Evolutionary conservation across 2,113 vertebrate genomes (phyloP).

Genomic region (Istiophorus platypterus): DNA sequence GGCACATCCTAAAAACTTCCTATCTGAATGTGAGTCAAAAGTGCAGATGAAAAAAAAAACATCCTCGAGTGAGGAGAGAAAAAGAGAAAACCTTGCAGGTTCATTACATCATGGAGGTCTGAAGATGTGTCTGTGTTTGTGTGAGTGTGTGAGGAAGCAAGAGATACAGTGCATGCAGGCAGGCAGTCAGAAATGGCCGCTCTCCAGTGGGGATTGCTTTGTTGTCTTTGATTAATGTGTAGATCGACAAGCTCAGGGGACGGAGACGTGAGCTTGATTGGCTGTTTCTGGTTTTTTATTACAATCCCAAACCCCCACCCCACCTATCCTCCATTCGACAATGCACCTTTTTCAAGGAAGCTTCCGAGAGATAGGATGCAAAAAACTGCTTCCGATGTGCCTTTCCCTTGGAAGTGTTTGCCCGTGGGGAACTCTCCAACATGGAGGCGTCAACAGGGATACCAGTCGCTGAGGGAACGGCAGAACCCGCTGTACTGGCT

Average conservation of each 20-base stretch:
- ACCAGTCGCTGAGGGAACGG: slow-evolving; percentile 56
- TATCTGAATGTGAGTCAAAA: slow-evolving; percentile 57
- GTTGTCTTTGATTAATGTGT: slow-evolving; percentile 75
- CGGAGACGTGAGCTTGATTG: slow-evolving; percentile 6
- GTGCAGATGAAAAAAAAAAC: slow-evolving; percentile 40
- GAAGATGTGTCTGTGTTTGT: slow-evolving; percentile 1
- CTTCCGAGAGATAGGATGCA: slow-evolving; percentile 32
- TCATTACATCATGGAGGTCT: slow-evolving; percentile 74
- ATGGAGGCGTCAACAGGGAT: slow-evolving; percentile 52
- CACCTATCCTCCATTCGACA: slow-evolving; percentile 13
- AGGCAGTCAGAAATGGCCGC: slow-evolving; percentile 59
- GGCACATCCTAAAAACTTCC: slow-evolving; percentile 50
- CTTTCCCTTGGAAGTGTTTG: slow-evolving; percentile 56
- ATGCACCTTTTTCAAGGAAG: slow-evolving; percentile 43
- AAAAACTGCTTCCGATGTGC: slow-evolving; percentile 22
- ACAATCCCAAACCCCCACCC: slow-evolving; percentile 8
- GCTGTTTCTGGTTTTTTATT: slow-evolving; percentile 30
- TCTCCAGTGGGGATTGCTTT: slow-evolving; percentile 76
- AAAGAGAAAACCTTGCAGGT: slow-evolving; percentile 66
- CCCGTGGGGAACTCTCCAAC: slow-evolving; percentile 58
- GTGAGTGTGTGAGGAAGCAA: slow-evolving; percentile 29
- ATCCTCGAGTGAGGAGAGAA: slow-evolving; percentile 37
- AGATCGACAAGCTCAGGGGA: slow-evolving; percentile 66
- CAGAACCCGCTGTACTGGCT: slow-evolving; percentile 22
- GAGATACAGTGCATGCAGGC: slow-evolving; percentile 18